These are phyloP conservation scores for Tuberolachnus salignus DNA, from an alignment of 2,888 invertebrate genomes.

Conservation along the genomic window DNA sequence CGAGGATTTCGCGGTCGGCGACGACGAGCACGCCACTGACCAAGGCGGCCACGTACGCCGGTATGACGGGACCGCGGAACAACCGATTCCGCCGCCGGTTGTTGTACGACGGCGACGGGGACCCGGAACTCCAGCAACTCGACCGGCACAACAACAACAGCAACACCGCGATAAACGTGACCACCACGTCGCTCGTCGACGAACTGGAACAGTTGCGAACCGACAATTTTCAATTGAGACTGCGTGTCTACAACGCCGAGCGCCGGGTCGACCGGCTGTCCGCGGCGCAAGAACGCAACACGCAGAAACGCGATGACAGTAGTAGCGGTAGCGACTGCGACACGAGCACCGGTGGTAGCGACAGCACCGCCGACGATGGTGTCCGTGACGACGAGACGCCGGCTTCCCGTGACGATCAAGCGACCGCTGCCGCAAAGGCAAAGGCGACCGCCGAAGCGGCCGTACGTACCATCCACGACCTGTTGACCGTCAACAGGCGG, in stretches of 20 bases:
- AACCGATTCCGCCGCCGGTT: too few species aligned
- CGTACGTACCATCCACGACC: slow-evolving; percentile 41
- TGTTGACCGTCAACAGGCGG: slow-evolving; percentile 47
- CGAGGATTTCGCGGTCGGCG: background rate
- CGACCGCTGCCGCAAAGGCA: slow-evolving; percentile 1
- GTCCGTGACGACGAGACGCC: background rate
- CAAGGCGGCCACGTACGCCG: background rate
- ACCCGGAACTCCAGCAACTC: background rate
- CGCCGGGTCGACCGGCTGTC: slow-evolving; percentile 30
- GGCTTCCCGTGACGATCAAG: background rate
- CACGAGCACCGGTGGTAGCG: too few species aligned
- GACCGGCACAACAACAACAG: background rate
- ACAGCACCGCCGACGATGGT: background rate
- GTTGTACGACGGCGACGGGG: background rate
- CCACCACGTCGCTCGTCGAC: slow-evolving; percentile 25
- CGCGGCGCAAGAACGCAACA: background rate
- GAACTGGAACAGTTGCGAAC: slow-evolving; percentile 39
- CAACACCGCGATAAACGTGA: background rate
- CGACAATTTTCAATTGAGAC: slow-evolving; percentile 45
- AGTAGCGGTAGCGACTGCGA: background rate
- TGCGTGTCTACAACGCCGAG: slow-evolving; percentile 48
- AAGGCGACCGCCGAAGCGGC: slow-evolving; percentile 27
- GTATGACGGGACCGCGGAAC: background rate
- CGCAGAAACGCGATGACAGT: background rate
- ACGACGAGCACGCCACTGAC: too few species aligned